Conservation (phyloP, 2,888 invertebrate genomes). For the Opisthograptis luteolata region DNA sequence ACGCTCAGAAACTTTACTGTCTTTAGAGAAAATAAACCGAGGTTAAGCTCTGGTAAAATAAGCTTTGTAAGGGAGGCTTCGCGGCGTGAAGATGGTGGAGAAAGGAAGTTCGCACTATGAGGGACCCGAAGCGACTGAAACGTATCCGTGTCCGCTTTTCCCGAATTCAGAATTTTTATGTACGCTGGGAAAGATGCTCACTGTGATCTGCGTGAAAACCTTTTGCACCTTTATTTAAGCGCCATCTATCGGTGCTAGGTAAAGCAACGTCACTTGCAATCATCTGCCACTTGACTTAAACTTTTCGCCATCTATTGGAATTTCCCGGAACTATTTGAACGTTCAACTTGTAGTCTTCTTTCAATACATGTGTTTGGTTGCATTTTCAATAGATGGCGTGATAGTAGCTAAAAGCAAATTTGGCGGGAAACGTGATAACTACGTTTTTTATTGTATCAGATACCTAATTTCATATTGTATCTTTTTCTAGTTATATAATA, state of each 20-base stretch:
- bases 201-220: constrained; percentile 32
- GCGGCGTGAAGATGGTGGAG: constrained; percentile 17
- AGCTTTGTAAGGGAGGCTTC: constrained; percentile 13
- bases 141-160: constrained; percentile 71
- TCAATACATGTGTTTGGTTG: not conserved
- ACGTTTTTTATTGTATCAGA: not conserved
- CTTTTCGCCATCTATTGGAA: constrained; percentile 5
- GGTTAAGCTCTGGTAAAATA: constrained; percentile 27
- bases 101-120: constrained; percentile 63
- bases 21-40: constrained; percentile 27
- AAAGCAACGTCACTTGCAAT: not conserved
- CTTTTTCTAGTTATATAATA: no score
- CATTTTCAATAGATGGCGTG: constrained; percentile 6
- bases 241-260: constrained; percentile 36
- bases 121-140: constrained; percentile 75
- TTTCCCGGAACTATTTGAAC: constrained; percentile 4
- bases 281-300: not conserved
- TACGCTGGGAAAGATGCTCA: constrained; percentile 41
- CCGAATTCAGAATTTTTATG: constrained; percentile 62
- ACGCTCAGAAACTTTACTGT: constrained; percentile 39
- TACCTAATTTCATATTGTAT: no score
- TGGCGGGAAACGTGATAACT: not conserved
- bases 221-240: constrained; percentile 8
- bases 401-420: not conserved
- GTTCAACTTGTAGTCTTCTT: not conserved